phyloP scores from a whole-genome alignment of 2,113 vertebrate species.

The Laticauda laticaudata region DNA sequence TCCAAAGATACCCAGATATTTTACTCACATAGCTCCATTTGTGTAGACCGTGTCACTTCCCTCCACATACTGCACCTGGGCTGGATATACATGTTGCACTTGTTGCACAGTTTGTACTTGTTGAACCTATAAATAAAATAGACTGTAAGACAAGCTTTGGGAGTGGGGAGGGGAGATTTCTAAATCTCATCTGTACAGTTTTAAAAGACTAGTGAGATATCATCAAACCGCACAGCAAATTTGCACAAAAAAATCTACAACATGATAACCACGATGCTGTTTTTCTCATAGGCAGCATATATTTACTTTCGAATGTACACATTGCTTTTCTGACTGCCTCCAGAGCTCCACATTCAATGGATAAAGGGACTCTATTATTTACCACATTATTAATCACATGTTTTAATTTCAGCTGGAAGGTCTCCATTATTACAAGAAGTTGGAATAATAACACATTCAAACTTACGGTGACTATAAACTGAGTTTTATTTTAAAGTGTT shows the following conservation, averaged over 20 bases:
- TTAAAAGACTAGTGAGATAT: background rate
- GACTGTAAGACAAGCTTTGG: background rate
- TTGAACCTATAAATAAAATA: conserved; percentile 74
- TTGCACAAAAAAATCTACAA: background rate
- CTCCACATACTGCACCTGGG: conserved; percentile 84
- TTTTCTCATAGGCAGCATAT: background rate
- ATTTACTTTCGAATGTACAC: background rate
- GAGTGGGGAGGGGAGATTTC: background rate
- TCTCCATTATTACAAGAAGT: background rate
- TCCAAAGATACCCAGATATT: background rate
- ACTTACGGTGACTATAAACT: background rate
- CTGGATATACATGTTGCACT: conserved; percentile 82
- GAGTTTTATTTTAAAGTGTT: background rate
- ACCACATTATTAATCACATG: background rate
- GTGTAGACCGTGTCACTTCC: conserved; percentile 82
- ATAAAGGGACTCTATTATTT: background rate
- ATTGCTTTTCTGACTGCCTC: background rate
- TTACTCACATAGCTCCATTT: conserved; percentile 84
- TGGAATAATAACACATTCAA: background rate
- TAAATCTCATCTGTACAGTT: background rate
- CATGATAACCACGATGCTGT: background rate
- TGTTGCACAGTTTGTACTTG: conserved; percentile 81
- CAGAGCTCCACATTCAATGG: background rate
- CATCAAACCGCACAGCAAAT: background rate
- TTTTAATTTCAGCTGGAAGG: background rate